A percentile compares a stretch with the other conserved stretches of the same genome.
Evolutionary conservation across 2,113 vertebrate species (phyloP).

Genomic region (Lophius piscatorius): DNA sequence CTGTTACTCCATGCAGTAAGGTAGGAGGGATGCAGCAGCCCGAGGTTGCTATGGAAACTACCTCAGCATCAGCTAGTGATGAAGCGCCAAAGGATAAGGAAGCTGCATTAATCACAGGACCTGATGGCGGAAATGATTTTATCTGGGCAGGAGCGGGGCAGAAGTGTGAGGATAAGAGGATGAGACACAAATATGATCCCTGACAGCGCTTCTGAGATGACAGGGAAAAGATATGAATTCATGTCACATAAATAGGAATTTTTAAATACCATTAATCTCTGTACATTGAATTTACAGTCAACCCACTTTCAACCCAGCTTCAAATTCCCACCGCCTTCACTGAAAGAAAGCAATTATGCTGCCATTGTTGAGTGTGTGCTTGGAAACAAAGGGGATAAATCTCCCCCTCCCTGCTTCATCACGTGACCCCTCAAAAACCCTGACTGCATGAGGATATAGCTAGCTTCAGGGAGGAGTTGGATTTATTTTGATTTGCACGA

Average conservation of each 20-base stretch:
- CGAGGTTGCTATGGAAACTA: conserved; percentile 71
- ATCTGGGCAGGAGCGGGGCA: neutral
- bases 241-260: too few relatives aligned
- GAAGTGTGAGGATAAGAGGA: neutral
- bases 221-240: neutral
- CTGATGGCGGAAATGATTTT: conserved; percentile 16
- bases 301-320: too few relatives aligned
- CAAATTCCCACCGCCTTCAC: conserved; percentile 3
- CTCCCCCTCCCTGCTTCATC: conserved; percentile 8
- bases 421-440: conserved; percentile 34
- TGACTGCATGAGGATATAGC: conserved; percentile 20
- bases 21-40: conserved; percentile 50
- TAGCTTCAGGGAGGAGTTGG: neutral
- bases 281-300: too few relatives aligned
- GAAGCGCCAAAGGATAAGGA: conserved; percentile 43
- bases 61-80: conserved; percentile 55
- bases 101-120: conserved; percentile 51
- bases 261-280: too few relatives aligned
- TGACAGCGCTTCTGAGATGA: neutral
- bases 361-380: conserved; percentile 7
- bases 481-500: conserved; percentile 33
- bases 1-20: conserved; percentile 30
- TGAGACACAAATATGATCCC: neutral
- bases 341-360: conserved; percentile 34
- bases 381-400: conserved; percentile 31